Evolutionary conservation across 2,113 vertebrate species (phyloP).

Genomic region (Limnothrissa miodon): DNA sequence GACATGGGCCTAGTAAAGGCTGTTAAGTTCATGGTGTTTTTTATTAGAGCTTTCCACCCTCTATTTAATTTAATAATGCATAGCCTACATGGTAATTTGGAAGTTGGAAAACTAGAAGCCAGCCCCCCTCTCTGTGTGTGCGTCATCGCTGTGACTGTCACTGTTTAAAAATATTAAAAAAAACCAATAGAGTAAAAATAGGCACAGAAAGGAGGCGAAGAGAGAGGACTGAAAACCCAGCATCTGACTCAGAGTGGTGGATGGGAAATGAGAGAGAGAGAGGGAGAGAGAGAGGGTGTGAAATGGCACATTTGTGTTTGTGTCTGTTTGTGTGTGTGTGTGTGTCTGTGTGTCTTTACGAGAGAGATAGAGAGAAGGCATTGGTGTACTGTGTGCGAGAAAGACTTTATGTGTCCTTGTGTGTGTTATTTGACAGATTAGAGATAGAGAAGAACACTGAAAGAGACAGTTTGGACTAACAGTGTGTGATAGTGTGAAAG

Average conservation of each 20-base stretch:
- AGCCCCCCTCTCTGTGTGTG: slow-evolving; percentile 33
- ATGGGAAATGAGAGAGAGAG: slow-evolving; percentile 4
- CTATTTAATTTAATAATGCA: not conserved
- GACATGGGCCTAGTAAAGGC: not conserved
- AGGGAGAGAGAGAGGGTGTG: not conserved
- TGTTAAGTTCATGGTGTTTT: slow-evolving; percentile 11
- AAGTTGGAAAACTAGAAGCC: too few relatives aligned
- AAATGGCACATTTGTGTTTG: not conserved
- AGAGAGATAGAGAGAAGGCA: not conserved
- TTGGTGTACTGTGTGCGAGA: not conserved
- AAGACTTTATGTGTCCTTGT: not conserved
- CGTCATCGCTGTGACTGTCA: slow-evolving; percentile 45
- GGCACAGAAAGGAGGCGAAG: slow-evolving; percentile 27
- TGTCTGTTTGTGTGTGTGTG: not conserved
- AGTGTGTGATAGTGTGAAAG: not conserved
- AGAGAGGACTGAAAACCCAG: slow-evolving; percentile 1
- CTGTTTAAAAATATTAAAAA: slow-evolving; percentile 48
- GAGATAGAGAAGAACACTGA: too few relatives aligned
- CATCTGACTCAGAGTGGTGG: slow-evolving; percentile 3
- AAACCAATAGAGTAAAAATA: slow-evolving; percentile 39
- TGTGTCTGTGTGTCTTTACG: too few relatives aligned
- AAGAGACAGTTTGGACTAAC: too few relatives aligned
- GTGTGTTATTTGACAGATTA: not conserved
- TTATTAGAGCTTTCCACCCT: not conserved
- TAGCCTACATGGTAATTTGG: not conserved